A percentile compares a stretch with the other conserved stretches of the same genome.
Conservation (phyloP, 92 coral and sea anemone genomes). For the Siderastrea radians region DNA sequence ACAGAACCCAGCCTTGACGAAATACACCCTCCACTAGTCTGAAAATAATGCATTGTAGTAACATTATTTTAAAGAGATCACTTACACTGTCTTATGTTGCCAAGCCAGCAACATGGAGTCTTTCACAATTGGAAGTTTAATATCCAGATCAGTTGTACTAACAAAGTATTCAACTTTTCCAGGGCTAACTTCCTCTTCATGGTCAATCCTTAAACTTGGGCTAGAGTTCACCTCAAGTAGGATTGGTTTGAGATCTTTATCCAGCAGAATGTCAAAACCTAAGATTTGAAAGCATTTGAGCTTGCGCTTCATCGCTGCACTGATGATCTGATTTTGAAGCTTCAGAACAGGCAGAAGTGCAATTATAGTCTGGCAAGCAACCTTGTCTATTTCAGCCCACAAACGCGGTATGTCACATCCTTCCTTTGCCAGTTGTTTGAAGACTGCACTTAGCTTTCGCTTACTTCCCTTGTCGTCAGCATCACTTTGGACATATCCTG, state of each 20-base stretch:
- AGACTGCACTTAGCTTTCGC: constrained; percentile 88
- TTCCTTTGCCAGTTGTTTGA: constrained; percentile 70
- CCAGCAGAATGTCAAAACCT: constrained; percentile 88
- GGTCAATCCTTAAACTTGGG: constrained; percentile 86
- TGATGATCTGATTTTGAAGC: constrained; percentile 69
- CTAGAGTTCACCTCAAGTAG: constrained; percentile 88
- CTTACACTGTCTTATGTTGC: constrained; percentile 71
- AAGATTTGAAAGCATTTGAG: constrained; percentile 83
- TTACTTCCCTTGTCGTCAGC: constrained; percentile 88
- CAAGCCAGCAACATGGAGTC: constrained; percentile 73
- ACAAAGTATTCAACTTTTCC: constrained; percentile 81
- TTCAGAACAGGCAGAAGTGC: constrained; percentile 82
- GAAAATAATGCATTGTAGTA: neutral
- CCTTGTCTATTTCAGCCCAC: constrained; percentile 82
- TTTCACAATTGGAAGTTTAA: constrained; percentile 80
- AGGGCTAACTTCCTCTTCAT: constrained; percentile 80
- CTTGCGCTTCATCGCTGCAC: constrained; percentile 73
- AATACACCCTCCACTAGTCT: neutral
- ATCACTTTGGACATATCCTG: constrained; percentile 83
- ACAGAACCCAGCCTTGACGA: neutral
- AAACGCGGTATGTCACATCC: constrained; percentile 72
- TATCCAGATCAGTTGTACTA: constrained; percentile 88
- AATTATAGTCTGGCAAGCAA: constrained; percentile 81
- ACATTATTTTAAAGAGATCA: neutral
- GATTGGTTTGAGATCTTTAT: constrained; percentile 69